phyloP scores from a whole-genome alignment of 2,888 invertebrate genomes.

The Platypus cylindrus region DNA sequence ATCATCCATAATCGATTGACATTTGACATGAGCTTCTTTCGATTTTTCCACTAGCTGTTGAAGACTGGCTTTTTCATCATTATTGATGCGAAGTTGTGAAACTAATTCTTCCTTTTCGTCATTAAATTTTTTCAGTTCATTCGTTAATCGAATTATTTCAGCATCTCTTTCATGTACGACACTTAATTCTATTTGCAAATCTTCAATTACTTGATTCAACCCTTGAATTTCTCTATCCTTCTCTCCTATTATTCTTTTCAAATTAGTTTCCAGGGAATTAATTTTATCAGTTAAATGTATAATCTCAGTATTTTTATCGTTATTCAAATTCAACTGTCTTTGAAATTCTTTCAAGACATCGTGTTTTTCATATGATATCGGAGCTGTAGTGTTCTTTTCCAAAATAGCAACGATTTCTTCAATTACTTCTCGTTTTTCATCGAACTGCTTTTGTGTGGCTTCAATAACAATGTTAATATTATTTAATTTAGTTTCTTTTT shows the following conservation, averaged over 20 bases:
- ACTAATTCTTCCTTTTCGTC: conserved; percentile 5
- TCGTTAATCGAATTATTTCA: conserved; percentile 14
- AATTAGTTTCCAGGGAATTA: conserved; percentile 7
- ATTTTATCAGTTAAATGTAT: conserved; percentile 8
- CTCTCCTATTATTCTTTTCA: conserved; percentile 10
- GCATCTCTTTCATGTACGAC: conserved; percentile 16
- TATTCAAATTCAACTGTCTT: conserved; percentile 16
- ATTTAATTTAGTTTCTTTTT: conserved; percentile 20
- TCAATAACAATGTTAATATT: conserved; percentile 21
- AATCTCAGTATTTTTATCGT: conserved; percentile 15
- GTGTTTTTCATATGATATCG: conserved; percentile 20
- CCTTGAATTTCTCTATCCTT: conserved; percentile 18
- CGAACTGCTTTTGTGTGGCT: conserved; percentile 23
- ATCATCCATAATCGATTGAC: conserved; percentile 11
- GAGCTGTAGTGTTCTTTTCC: conserved; percentile 18
- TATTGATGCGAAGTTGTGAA: conserved; percentile 1
- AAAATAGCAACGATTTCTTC: conserved; percentile 22
- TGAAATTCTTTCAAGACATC: conserved; percentile 21
- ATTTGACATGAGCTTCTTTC: conserved; percentile 13
- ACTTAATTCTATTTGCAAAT: conserved; percentile 17
- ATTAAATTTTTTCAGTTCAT: conserved; percentile 6
- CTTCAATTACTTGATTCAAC: conserved; percentile 18
- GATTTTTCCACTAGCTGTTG: conserved; percentile 10
- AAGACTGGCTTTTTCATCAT: conserved; percentile 7
- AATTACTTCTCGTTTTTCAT: conserved; percentile 23